Evolutionary conservation across 2,888 invertebrate genomes (phyloP).

Genomic region (Acanthosoma haemorrhoidale): DNA sequence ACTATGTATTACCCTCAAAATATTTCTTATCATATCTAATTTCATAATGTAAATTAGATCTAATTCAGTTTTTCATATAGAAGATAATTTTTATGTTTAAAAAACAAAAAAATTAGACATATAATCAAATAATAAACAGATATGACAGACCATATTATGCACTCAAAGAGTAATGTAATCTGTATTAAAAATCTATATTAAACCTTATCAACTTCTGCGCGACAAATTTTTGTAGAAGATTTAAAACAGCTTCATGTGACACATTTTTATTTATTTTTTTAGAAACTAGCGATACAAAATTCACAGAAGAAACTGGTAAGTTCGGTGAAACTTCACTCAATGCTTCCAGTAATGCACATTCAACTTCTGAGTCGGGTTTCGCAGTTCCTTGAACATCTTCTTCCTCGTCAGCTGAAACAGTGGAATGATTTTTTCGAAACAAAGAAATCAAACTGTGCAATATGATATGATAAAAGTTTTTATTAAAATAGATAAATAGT

Average conservation of each 20-base stretch:
- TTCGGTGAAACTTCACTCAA: constrained; percentile 64
- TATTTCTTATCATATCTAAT: background rate
- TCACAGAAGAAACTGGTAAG: constrained; percentile 64
- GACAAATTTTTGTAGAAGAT: constrained; percentile 70
- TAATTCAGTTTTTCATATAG: too few species aligned
- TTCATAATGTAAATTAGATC: too few species aligned
- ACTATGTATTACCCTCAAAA: background rate
- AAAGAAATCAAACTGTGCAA: too few species aligned
- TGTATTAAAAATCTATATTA: background rate
- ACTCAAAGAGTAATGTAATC: too few species aligned
- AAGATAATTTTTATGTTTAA: too few species aligned
- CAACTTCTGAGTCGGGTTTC: constrained; percentile 55
- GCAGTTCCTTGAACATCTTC: constrained; percentile 28
- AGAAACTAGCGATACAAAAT: constrained; percentile 55
- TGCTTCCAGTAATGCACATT: constrained; percentile 59
- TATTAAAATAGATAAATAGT: too few species aligned
- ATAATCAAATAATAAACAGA: background rate
- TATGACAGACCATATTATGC: too few species aligned
- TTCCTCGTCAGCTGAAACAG: constrained; percentile 34
- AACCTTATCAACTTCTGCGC: constrained; percentile 65
- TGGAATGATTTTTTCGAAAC: too few species aligned
- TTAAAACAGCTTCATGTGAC: constrained; percentile 60
- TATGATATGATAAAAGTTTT: too few species aligned
- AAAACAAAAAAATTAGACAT: too few species aligned
- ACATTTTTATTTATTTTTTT: constrained; percentile 52